These are phyloP conservation scores for Hylaea fasciaria DNA, from an alignment of 2,888 invertebrate species.

Conservation along the genomic window DNA sequence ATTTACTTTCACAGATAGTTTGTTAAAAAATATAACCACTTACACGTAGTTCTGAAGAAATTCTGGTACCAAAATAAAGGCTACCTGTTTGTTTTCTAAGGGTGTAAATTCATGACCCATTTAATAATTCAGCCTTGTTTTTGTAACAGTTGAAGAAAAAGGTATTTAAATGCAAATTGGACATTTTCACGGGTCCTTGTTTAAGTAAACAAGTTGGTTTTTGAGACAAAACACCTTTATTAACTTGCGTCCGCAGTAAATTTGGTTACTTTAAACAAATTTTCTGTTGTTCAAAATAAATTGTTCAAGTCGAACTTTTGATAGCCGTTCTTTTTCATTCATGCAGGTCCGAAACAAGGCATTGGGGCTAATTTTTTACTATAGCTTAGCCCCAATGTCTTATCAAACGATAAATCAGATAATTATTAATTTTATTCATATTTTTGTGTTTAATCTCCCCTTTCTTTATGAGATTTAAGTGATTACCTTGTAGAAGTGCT, in stretches of 20 bases:
- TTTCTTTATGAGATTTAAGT: no score
- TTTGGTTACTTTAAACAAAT: conserved; percentile 28
- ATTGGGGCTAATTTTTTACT: no score
- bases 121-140: conserved; percentile 20
- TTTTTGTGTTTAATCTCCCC: no score
- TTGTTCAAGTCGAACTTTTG: conserved; percentile 20
- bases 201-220: conserved; percentile 36
- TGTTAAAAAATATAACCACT: no score
- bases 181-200: conserved; percentile 40
- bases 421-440: no score
- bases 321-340: background rate
- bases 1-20: no score
- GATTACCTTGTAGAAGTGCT: no score
- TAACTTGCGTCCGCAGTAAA: conserved; percentile 29
- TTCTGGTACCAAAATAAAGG: no score
- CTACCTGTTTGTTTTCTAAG: background rate
- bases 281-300: conserved; percentile 30
- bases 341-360: no score
- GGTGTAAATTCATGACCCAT: conserved; percentile 21
- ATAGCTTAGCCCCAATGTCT: no score
- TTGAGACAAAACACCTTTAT: conserved; percentile 41
- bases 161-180: conserved; percentile 46
- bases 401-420: no score
- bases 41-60: no score
- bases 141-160: conserved; percentile 47